phyloP scores from a whole-genome alignment of 2,888 invertebrate genomes.

The Tenthredo distinguenda region DNA sequence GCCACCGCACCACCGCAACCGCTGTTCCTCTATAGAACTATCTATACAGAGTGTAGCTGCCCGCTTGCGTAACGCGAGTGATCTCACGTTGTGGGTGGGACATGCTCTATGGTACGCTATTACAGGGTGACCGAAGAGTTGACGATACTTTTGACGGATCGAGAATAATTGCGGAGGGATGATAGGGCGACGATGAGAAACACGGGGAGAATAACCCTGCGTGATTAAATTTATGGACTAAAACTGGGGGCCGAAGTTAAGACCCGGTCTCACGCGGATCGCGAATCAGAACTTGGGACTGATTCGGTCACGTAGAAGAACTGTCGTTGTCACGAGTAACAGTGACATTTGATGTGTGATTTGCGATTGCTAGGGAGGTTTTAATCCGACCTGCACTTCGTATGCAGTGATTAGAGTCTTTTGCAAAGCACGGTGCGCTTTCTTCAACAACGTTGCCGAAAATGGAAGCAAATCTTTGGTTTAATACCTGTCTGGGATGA shows the following conservation, averaged over 20 bases:
- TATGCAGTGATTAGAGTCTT: not conserved
- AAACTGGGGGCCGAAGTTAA: not conserved
- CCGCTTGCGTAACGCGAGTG: conserved; percentile 75
- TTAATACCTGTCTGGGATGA: not conserved
- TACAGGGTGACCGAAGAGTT: conserved; percentile 46
- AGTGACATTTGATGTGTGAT: not conserved
- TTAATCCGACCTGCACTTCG: not conserved
- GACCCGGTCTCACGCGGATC: not conserved
- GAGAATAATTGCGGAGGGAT: not conserved
- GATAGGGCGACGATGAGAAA: not conserved
- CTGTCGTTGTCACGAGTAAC: not conserved
- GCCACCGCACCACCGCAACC: conserved; percentile 12
- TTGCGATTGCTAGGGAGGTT: conserved; percentile 1
- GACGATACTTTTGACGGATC: not conserved
- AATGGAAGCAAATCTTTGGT: not conserved
- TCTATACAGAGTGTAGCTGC: conserved; percentile 51
- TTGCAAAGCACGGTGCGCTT: too few relatives aligned
- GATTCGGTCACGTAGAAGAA: conserved; percentile 13
- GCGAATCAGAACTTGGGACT: not conserved
- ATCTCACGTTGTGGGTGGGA: conserved; percentile 76
- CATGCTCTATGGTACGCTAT: conserved; percentile 57
- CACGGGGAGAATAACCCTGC: not conserved
- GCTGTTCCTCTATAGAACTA: conserved; percentile 47
- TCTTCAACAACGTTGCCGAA: not conserved
- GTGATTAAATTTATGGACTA: too few relatives aligned